These are phyloP conservation scores for Orussus abietinus DNA, from an alignment of 1,140 invertebrate species.

Conservation along the genomic window DNA sequence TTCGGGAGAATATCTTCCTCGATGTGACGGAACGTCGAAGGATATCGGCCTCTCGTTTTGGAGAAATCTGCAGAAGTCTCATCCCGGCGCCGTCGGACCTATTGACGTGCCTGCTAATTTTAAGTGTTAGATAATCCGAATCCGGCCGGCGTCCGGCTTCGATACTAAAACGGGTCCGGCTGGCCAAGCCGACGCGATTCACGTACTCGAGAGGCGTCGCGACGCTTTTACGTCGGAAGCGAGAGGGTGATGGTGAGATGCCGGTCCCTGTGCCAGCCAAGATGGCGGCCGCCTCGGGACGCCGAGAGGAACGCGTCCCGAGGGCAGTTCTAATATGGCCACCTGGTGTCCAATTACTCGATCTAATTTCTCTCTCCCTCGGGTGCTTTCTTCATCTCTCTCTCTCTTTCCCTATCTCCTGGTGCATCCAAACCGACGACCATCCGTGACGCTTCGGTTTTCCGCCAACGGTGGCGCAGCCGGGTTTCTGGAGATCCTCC, in stretches of 20 bases:
- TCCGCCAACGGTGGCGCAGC: too few relatives aligned
- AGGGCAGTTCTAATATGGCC: conserved; percentile 46
- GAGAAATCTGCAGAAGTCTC: not conserved
- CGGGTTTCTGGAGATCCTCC: too few relatives aligned
- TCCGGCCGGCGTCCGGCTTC: conserved; percentile 30
- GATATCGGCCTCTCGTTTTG: too few relatives aligned
- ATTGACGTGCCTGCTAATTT: conserved; percentile 41
- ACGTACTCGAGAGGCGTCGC: too few relatives aligned
- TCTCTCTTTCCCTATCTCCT: not conserved
- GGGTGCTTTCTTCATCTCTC: conserved; percentile 4
- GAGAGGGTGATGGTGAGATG: not conserved
- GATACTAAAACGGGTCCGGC: conserved; percentile 46
- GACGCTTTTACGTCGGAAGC: not conserved
- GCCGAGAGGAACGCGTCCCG: too few relatives aligned
- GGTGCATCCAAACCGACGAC: too few relatives aligned
- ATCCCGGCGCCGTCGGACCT: conserved; percentile 9
- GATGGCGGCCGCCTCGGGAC: too few relatives aligned
- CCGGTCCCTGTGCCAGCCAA: not conserved
- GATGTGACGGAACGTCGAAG: too few relatives aligned
- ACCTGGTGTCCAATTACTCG: conserved; percentile 50
- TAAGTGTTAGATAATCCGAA: conserved; percentile 54
- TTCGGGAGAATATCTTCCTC: too few relatives aligned
- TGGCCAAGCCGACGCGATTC: conserved; percentile 15
- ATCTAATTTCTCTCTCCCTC: conserved; percentile 21
- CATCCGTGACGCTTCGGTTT: too few relatives aligned